Base-by-base conservation (phyloP, 2,888 invertebrate genomes). In the Perizoma affinitatum region DNA sequence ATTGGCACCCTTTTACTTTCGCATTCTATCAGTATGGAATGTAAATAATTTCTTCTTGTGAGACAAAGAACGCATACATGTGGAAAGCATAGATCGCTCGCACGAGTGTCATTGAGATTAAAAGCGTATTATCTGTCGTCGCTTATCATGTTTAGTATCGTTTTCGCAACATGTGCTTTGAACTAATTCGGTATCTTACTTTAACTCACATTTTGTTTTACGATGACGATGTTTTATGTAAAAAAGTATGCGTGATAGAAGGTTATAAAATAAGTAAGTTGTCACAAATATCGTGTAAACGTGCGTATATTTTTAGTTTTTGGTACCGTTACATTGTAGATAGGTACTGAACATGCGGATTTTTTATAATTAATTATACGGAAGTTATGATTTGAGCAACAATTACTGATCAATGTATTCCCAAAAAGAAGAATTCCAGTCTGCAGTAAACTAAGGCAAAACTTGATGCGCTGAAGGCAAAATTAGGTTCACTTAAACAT, bases 51-150 rank as follows among this genome's bases (percentile, higher is more conserved):
- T 22, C 22, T 22, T 22, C 22, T 22, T 22, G 22, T 22, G 22
- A 22, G 1, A 22, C 22, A 22, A 3, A 22, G 22, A 22, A 22
- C 22, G 42, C 42, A 33, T 8, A 33, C 22, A 8, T 7, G 8
- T 33, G 22, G 7, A 45, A 45, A 43, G 11, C 6, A 43, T 33
- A 7, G 45, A 45, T 45, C 33, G 38, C 7, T 49, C 43, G 44
- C 44, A 42, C 3, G 45, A 63, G 59, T 55, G 41, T 50, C 56
- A 42, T 65, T 65, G 59, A 59, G 53, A 63, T 53, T 63, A 55
- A 63, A 66, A 63, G 61, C 53, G 36, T 11, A 45, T 11, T 54
- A 80, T 78, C 75, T 76, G 76, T 82, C 77, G 73, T 70, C 78
- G 67, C 72, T 67, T 68, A 51, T 22, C 69, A 45, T 61, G 64